Evolutionary conservation across 2,797 vertebrate species (phyloP), one percentile per base, ranked within the genome.

Genomic region (Rhinatrema bivittatum): DNA sequence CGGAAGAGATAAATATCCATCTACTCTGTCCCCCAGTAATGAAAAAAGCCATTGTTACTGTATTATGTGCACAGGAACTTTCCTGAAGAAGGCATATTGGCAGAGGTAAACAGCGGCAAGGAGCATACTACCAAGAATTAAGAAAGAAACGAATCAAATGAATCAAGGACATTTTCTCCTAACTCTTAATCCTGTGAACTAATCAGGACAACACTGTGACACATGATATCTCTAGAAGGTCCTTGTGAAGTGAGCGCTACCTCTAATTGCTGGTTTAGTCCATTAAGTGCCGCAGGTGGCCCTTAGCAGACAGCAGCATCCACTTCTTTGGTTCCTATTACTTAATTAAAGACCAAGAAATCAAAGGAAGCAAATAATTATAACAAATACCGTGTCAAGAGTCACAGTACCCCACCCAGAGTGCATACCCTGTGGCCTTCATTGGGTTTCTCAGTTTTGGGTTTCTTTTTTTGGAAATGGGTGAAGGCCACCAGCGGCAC

Each of bases 341-440:
- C 57, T 50, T 72, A 74, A 72, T 70, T 70, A 72, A 40, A 74
- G 54, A 62, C 28, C 30, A 36, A 53, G 37, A 14, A 66, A 38
- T 50, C 37, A 62, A 63, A 58, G 51, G 51, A 23, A 7, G 40
- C 53, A 39, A 55, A 68, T 28, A 65, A 67, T 71, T 58, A 50
- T 56, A 59, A n/a, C n/a, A n/a, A 68, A 65, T 71, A 59, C 39
- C 20, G 14, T 58, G 46, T 36, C 37, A 51, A 54, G 22, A 53
- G 43, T 16, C 27, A 30, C 16, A 10, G 16, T 22, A 29, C 35
- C 36, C 27, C 46, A 44, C 19, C 31, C 21, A 16, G 38, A 32
- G 24, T 21, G 33, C 59, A 54, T 14, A 5, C 35, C 53, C 49
- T 17, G 34, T 54, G 42, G 31, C 42, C 39, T 48, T 32, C 45